Conservation (phyloP, 2,113 vertebrate genomes). For the Perca fluviatilis region DNA sequence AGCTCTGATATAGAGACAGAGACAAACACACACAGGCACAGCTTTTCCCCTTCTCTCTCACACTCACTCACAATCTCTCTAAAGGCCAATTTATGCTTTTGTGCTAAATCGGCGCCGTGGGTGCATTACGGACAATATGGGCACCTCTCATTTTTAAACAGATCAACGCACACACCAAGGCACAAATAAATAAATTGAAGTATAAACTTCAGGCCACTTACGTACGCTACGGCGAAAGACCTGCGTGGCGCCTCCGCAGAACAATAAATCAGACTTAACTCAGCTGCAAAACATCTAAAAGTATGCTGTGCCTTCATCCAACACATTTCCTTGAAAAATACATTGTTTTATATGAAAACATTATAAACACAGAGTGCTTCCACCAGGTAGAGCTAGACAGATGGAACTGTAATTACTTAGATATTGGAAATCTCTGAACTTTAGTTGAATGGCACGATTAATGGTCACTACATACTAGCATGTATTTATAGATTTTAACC, state of each 20-base stretch:
- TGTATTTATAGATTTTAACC: background rate
- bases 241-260: no score
- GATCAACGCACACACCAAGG: no score
- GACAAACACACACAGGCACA: conserved; percentile 7
- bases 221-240: no score
- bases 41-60: background rate
- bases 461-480: background rate
- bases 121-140: no score
- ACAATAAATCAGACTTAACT: background rate
- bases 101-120: no score
- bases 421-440: background rate
- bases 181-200: no score
- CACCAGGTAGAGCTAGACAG: background rate
- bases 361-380: background rate
- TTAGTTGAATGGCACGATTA: background rate
- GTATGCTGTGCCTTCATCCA: background rate
- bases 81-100: no score
- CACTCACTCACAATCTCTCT: conserved; percentile 13
- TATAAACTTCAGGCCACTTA: no score
- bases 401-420: conserved; percentile 1
- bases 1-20: background rate
- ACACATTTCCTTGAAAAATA: conserved; percentile 19
- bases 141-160: no score
- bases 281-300: conserved; percentile 10
- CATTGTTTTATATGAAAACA: background rate